A percentile compares a stretch with the other conserved stretches of the same genome.
Evolutionary conservation across 2,113 vertebrate genomes (phyloP).

Genomic region (Pelmatolapia mariae): DNA sequence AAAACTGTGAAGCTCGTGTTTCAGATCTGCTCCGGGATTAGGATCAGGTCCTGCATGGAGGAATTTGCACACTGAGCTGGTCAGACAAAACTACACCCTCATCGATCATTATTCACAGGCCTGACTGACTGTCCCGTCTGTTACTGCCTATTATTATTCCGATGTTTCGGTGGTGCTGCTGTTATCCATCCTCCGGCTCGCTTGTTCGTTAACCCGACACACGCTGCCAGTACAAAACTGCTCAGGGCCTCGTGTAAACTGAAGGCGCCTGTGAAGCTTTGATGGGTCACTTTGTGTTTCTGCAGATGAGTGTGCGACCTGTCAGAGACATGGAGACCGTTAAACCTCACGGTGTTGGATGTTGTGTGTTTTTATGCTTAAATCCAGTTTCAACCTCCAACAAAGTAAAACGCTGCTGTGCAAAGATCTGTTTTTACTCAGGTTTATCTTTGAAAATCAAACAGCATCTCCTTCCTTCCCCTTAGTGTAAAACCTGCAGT

Average conservation of each 20-base stretch:
- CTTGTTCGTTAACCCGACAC: background rate
- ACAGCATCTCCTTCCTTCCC: background rate
- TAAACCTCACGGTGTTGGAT: background rate
- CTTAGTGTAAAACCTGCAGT: background rate
- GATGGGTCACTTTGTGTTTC: background rate
- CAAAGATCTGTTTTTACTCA: background rate
- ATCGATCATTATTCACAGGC: background rate
- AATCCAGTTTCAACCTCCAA: background rate
- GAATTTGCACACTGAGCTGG: background rate
- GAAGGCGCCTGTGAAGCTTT: background rate
- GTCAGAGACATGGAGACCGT: background rate
- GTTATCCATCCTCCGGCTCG: background rate
- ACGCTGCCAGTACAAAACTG: background rate
- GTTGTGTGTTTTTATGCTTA: background rate
- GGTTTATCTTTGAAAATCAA: rapidly evolving
- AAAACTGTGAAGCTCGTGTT: background rate
- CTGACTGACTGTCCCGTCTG: background rate
- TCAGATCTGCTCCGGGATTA: background rate
- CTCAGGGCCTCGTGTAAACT: background rate
- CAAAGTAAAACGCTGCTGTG: background rate
- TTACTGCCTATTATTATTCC: rapidly evolving
- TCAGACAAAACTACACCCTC: rapidly evolving
- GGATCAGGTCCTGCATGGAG: background rate
- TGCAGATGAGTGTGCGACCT: background rate
- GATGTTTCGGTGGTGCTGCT: background rate